Base-by-base conservation (phyloP, 1,140 invertebrate species). In the Semibalanus balanoides region DNA sequence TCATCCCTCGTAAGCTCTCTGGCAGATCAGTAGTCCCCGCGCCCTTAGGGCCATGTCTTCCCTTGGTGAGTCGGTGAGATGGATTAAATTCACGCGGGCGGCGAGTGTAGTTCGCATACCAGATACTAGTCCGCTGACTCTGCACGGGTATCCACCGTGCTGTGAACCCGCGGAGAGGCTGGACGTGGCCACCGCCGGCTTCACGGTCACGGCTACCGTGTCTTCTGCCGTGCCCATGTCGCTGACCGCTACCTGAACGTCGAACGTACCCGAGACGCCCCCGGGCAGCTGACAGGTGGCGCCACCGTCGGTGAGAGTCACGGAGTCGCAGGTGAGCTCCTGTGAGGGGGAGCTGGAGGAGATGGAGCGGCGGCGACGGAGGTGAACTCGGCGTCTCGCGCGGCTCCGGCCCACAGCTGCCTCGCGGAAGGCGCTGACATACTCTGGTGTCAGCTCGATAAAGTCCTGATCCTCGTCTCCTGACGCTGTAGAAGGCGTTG, bases 121-220 rank as follows among this genome's bases (percentile, higher is more conserved):
- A n/a, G n/a, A n/a, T n/a, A n/a, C n/a, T n/a, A n/a, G n/a, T n/a
- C n/a, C n/a, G n/a, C n/a, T n/a, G n/a, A n/a, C 77, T 64, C 25
- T 73, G 35, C 14, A 73, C 74, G n/a, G n/a, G n/a, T n/a, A n/a
- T 3, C 78, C 78, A 11, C 78, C 78, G 72, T 77, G 71, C 69
- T 43, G 29, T 28, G 76, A 77, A 25, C 78, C 76, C 19, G 73
- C 31, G 11, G 43, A n/a, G 22, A 77, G 78, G 3, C 28, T 70
- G 0, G 74, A 31, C 19, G 69, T 22, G 0, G 40, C 29, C 7
- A 77, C 30, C 0, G 64, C 30, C 14, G 76, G 30, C 17, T 14
- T 51, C 11, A 74, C 40, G 9, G 75, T 74, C n/a, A 78, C 30
- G 11, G 31, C 25, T 9, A 27, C 35, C 0, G 71, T 30, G 29